These are phyloP conservation scores for Glossophaga mutica DNA, from an alignment of 2,797 vertebrate species.

Conservation along the genomic window DNA sequence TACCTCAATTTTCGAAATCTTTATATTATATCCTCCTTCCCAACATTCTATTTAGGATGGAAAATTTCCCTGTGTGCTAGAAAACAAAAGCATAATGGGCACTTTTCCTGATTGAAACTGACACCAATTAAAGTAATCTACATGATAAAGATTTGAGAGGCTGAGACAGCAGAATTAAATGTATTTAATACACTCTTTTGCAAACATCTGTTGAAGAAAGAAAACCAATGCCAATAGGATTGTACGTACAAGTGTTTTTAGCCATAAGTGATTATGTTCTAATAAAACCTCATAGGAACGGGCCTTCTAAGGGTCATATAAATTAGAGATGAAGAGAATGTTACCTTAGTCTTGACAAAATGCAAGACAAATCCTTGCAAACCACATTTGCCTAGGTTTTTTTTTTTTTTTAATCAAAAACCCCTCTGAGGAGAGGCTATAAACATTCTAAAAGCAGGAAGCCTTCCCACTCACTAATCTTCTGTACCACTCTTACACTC, in stretches of 20 bases:
- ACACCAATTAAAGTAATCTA: conserved; percentile 67
- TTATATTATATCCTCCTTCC: conserved; percentile 30
- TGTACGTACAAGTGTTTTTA: not conserved
- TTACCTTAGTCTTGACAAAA: conserved; percentile 26
- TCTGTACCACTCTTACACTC: not conserved
- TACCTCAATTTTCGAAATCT: conserved; percentile 56
- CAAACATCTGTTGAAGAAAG: conserved; percentile 25
- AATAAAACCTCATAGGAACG: conserved; percentile 21
- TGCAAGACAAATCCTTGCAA: not conserved
- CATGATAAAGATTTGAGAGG: not conserved
- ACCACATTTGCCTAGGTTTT: not conserved
- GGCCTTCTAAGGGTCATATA: conserved; percentile 24
- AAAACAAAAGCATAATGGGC: conserved; percentile 56
- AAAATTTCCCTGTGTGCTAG: conserved; percentile 19
- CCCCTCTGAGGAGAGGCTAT: not conserved
- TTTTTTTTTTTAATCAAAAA: not conserved
- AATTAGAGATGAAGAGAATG: conserved; percentile 29
- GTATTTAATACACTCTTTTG: not conserved
- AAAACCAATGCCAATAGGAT: not conserved
- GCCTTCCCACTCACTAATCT: not conserved
- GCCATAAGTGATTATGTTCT: conserved; percentile 1
- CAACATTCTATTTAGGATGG: conserved; percentile 54
- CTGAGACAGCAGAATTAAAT: conserved; percentile 51
- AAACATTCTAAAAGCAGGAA: not conserved
- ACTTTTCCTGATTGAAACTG: conserved; percentile 44